Conservation (phyloP, 2,113 vertebrate genomes). For the Calidris pugnax region DNA sequence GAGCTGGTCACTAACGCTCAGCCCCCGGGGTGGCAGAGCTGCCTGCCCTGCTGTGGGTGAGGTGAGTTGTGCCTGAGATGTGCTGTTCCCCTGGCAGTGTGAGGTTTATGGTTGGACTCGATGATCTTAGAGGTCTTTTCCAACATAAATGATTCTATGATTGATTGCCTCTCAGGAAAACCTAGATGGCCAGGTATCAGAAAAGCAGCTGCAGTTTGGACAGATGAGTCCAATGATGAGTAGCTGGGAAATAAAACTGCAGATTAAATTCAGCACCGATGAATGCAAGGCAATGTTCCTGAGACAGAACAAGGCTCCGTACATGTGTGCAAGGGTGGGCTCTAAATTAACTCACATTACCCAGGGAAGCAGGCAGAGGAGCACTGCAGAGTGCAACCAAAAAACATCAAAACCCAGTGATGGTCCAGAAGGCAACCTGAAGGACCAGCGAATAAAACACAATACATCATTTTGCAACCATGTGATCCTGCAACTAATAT, state of each 20-base stretch:
- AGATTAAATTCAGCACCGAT: neutral
- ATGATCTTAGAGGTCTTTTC: neutral
- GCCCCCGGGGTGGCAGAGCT: neutral
- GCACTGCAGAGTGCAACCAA: neutral
- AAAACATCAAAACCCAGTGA: neutral
- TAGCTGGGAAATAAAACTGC: neutral
- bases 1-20: neutral
- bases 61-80: neutral
- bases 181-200: neutral
- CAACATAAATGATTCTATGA: neutral
- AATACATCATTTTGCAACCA: fast-evolving
- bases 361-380: neutral
- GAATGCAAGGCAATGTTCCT: neutral
- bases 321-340: neutral
- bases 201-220: neutral
- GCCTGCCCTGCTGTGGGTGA: neutral
- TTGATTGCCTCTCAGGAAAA: neutral
- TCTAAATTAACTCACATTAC: neutral
- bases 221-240: neutral
- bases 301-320: neutral
- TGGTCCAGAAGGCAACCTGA: neutral
- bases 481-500: neutral
- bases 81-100: neutral
- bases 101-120: neutral
- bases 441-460: neutral